phyloP scores from a whole-genome alignment of 2,797 vertebrate genomes.

The Oreonectes daqikongensis region DNA sequence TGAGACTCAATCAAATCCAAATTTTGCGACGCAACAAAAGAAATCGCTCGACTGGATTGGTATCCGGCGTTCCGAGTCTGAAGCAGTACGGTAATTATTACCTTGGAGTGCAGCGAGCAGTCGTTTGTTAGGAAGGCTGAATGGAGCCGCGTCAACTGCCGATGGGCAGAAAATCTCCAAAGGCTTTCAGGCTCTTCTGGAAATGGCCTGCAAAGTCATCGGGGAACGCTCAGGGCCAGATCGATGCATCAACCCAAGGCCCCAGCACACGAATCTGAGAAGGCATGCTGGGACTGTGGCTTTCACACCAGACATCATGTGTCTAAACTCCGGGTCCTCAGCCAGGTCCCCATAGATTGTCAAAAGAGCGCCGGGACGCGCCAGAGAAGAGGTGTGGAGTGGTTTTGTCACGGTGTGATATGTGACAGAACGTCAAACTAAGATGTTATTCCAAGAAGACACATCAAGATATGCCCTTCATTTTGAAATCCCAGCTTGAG shows the following conservation, averaged over 20 bases:
- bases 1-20: constrained; percentile 52
- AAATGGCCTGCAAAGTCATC: constrained; percentile 72
- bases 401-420: constrained; percentile 36
- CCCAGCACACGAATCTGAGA: constrained; percentile 70
- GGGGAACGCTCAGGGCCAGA: constrained; percentile 77
- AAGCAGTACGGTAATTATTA: constrained; percentile 58
- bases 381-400: constrained; percentile 35
- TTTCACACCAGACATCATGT: constrained; percentile 68
- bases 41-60: constrained; percentile 12
- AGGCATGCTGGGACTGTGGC: constrained; percentile 69
- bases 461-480: constrained; percentile 36
- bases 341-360: constrained; percentile 29
- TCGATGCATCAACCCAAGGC: constrained; percentile 78
- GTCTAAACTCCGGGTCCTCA: constrained; percentile 65
- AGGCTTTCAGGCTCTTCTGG: constrained; percentile 65
- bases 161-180: constrained; percentile 71
- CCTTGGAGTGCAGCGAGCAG: constrained; percentile 57
- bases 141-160: constrained; percentile 63
- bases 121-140: constrained; percentile 63
- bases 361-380: constrained; percentile 32
- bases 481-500: neutral
- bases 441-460: constrained; percentile 17
- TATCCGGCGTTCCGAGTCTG: constrained; percentile 41
- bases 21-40: constrained; percentile 44
- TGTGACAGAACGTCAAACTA: constrained; percentile 34